A percentile compares a stretch with the other conserved stretches of the same genome.
phyloP scores from a whole-genome alignment of 2,113 vertebrate species.

The Oceanodroma tethys region DNA sequence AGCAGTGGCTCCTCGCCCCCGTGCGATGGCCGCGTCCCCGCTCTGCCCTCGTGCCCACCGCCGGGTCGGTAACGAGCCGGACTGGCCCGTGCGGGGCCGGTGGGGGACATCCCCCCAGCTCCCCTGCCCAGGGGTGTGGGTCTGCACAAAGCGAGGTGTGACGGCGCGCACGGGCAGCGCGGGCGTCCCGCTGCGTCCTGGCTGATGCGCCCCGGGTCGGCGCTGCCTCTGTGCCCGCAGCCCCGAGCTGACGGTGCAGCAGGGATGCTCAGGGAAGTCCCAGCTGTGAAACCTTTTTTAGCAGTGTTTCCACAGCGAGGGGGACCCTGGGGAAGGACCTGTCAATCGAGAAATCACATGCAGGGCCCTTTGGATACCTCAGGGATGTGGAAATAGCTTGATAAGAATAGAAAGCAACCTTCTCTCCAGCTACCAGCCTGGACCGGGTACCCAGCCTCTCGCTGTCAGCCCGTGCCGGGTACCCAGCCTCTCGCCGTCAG shows the following conservation, averaged over 20 bases:
- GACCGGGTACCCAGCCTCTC: neutral
- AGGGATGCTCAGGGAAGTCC: neutral
- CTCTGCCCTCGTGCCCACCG: neutral
- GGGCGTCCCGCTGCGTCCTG: neutral
- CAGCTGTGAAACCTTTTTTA: too few species aligned
- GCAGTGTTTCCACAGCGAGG: neutral
- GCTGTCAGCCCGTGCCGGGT: neutral
- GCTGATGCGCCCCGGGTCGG: neutral
- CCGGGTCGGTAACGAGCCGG: fast-evolving
- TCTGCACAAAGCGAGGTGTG: neutral
- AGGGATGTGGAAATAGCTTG: neutral
- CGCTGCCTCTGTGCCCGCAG: fast-evolving
- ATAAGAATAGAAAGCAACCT: neutral
- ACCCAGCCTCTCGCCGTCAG: neutral
- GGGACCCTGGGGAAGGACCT: neutral
- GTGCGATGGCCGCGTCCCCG: fast-evolving
- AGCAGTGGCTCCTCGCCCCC: neutral
- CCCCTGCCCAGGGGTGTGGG: neutral
- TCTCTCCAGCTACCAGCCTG: neutral
- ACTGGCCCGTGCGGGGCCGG: neutral
- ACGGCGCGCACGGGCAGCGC: fast-evolving
- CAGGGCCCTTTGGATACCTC: neutral
- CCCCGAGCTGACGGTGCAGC: neutral
- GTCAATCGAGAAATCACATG: neutral
- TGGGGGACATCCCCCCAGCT: neutral